A percentile compares a stretch with the other conserved stretches of the same genome.
phyloP scores from a whole-genome alignment of 1,140 invertebrate species.

The Condylostylus longicornis region DNA sequence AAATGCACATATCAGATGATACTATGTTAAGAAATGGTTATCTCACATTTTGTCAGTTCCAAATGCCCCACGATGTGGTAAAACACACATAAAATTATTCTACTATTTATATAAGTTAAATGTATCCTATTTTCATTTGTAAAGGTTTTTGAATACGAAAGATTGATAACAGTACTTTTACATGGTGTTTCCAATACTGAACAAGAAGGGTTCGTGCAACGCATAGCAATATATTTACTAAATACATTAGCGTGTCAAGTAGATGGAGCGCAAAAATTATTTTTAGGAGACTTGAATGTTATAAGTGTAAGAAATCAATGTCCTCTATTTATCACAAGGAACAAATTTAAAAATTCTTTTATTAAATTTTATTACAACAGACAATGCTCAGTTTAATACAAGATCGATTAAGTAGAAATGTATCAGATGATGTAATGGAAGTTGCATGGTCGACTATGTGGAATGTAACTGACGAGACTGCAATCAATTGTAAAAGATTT shows the following conservation, averaged over 20 bases:
- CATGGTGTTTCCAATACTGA: constrained; percentile 65
- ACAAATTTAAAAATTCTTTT: not conserved
- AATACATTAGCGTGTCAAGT: constrained; percentile 94
- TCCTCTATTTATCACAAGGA: not conserved
- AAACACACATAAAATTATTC: constrained; percentile 26
- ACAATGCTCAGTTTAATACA: constrained; percentile 76
- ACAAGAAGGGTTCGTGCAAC: constrained; percentile 81
- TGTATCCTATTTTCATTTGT: constrained; percentile 17
- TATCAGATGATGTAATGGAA: constrained; percentile 91
- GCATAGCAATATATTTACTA: constrained; percentile 85
- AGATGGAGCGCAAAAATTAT: constrained; percentile 76
- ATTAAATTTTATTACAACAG: constrained; percentile 35
- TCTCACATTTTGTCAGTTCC: constrained; percentile 85
- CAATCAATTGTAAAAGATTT: constrained; percentile 81
- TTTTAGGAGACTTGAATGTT: constrained; percentile 78
- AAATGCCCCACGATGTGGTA: constrained; percentile 88
- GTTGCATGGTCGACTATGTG: constrained; percentile 96
- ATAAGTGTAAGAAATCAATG: constrained; percentile 46
- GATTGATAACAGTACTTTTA: constrained; percentile 71
- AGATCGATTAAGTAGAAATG: constrained; percentile 49
- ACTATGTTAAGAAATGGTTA: constrained; percentile 94
- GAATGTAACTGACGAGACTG: constrained; percentile 96
- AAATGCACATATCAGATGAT: constrained; percentile 61
- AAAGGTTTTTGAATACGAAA: constrained; percentile 85
- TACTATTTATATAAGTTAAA: not conserved